phyloP scores from a whole-genome alignment of 2,797 vertebrate genomes.

The Poliocrania exsul region DNA sequence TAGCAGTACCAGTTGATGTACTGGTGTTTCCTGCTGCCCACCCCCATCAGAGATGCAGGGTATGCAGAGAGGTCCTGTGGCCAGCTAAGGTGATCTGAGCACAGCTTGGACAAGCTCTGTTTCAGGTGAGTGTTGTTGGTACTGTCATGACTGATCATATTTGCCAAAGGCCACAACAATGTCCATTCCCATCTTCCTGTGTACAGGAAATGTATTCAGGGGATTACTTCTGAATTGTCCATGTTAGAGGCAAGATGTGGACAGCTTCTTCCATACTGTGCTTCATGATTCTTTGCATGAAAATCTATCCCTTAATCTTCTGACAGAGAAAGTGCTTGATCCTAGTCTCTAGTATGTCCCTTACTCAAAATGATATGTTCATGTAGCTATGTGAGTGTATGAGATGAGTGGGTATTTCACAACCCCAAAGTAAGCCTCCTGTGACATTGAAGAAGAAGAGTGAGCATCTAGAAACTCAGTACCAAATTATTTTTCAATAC shows the following conservation, averaged over 20 bases:
- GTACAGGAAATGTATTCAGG: neutral
- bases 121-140: neutral
- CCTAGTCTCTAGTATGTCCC: neutral
- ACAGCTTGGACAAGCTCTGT: neutral
- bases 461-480: neutral
- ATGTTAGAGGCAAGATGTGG: neutral
- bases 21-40: neutral
- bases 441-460: fast-evolving
- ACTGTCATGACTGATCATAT: neutral
- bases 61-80: neutral
- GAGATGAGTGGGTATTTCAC: neutral
- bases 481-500: neutral
- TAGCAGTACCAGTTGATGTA: neutral
- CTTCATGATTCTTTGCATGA: neutral
- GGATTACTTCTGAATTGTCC: neutral
- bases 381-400: neutral
- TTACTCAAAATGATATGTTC: neutral
- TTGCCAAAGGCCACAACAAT: neutral
- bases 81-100: neutral
- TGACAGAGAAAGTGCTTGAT: neutral
- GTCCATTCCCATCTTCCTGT: neutral
- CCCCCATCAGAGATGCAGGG: neutral
- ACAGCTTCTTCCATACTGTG: neutral
- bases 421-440: neutral
- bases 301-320: neutral